These are phyloP conservation scores for Pachyuromys duprasi DNA, from an alignment of 2,797 vertebrate species.

Conservation along the genomic window DNA sequence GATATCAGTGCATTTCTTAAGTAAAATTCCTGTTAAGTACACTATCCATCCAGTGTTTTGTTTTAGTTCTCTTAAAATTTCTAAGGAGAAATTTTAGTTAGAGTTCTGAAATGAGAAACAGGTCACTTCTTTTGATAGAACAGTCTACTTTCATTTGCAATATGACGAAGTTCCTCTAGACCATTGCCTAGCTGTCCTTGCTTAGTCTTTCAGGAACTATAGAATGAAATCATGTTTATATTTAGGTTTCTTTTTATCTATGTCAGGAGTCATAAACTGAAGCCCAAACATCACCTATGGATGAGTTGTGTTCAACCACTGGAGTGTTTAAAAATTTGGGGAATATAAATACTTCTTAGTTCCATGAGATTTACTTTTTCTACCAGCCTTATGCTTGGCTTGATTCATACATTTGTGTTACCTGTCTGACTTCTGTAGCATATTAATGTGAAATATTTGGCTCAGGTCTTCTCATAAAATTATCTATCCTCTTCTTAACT, in stretches of 20 bases:
- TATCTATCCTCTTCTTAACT: background rate
- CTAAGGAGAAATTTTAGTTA: constrained; percentile 49
- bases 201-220: constrained; percentile 31
- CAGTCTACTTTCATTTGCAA: constrained; percentile 34
- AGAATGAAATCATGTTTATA: background rate
- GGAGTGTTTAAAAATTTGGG: background rate
- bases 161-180: background rate
- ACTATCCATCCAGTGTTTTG: constrained; percentile 59
- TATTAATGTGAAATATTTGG: background rate
- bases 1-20: constrained; percentile 51
- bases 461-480: background rate
- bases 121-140: constrained; percentile 40
- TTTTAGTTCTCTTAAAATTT: constrained; percentile 44
- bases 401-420: background rate
- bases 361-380: background rate
- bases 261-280: background rate
- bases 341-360: background rate
- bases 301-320: background rate
- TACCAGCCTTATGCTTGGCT: background rate
- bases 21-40: constrained; percentile 58
- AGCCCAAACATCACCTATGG: background rate
- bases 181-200: constrained; percentile 3
- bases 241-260: constrained; percentile 27
- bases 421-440: background rate
- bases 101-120: constrained; percentile 61